Base-by-base conservation (phyloP, 1,140 invertebrate genomes). In the Stenopsyche tienmushanensis region DNA sequence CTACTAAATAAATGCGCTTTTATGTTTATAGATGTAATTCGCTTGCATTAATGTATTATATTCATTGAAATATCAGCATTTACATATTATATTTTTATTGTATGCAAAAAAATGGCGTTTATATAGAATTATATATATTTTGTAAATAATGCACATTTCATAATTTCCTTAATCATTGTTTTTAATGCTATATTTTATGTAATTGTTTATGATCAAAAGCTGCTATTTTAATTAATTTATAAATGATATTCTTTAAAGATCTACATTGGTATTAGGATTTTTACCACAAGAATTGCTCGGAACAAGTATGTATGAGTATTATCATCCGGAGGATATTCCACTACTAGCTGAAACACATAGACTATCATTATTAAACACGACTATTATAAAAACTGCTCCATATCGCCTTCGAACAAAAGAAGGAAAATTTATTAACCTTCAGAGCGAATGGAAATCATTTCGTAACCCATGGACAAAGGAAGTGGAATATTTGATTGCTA, bases 251-350 rank as follows among this genome's bases (percentile, higher is more conserved):
- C 8, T 50, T 24, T 45, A 21, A 78, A 95, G 92, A 76, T 91
- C 91, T 9, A 96, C 93, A 1, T 74, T 95, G 39, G 88, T 94
- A 15, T 81, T 96, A 24, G 94, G 94, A 3, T 97, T 92, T 80
- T 80, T 97, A 53, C 94, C 94, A 1, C 95, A 97, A 80, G 94
- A 97, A 80, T 77, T 97, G 20, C 78, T 96, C 13, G 94, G 94
- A 7, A 94, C 92, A 1, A 95, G 92, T 72, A 90, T 96, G 81
- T 97, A 96, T 76, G 94, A 97, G 77, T 96, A 96, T 80, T 94
- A 91, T 73, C 88, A 92, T 73, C 88, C 88, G 58, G 89, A 93
- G 49, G 94, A 96, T 75, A 89, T 96, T 64, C 78, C 85, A 13
- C 83, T 85, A 5, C 80, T 97, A 58, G 90, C 92, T 20, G 88